Conservation (phyloP, 2,888 invertebrate species). For the Campopleginae sp. region DNA sequence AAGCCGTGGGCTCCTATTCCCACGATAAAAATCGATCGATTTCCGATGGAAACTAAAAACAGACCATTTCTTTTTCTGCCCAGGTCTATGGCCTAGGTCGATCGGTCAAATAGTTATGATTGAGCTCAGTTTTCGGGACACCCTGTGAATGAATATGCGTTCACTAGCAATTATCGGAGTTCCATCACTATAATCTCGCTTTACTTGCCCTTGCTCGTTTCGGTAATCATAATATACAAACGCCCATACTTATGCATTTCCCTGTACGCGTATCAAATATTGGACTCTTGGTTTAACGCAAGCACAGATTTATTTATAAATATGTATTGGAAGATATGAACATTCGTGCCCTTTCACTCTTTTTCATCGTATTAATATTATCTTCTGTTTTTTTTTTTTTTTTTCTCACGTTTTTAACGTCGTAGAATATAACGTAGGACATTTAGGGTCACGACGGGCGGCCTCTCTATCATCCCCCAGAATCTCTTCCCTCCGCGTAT, state of each 20-base stretch:
- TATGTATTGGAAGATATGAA: background rate
- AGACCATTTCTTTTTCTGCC: background rate
- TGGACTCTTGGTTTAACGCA: background rate
- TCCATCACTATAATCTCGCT: slow-evolving; percentile 58
- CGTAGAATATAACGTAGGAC: slow-evolving; percentile 56
- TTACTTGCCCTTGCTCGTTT: slow-evolving; percentile 42
- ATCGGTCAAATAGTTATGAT: background rate
- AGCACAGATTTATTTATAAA: background rate
- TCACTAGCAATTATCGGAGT: slow-evolving; percentile 55
- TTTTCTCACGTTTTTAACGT: slow-evolving; percentile 47
- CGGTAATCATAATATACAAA: slow-evolving; percentile 45
- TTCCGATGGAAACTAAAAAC: background rate
- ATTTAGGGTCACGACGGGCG: slow-evolving; percentile 64
- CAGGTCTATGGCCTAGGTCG: background rate
- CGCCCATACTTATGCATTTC: background rate
- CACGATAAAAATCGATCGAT: background rate
- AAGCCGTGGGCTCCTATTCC: background rate
- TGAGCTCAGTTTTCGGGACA: background rate
- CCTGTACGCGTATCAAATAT: slow-evolving; percentile 33
- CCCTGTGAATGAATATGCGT: background rate
- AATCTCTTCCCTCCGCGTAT: slow-evolving; percentile 44
- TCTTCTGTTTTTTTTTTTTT: slow-evolving; percentile 31
- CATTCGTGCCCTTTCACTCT: slow-evolving; percentile 5
- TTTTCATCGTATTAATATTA: background rate
- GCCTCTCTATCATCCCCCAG: slow-evolving; percentile 66